Percentiles rank a stretch among this genome's conserved stretches.
Evolutionary conservation across 2,888 invertebrate species (phyloP).

Genomic region (Hyposoter dolosus): DNA sequence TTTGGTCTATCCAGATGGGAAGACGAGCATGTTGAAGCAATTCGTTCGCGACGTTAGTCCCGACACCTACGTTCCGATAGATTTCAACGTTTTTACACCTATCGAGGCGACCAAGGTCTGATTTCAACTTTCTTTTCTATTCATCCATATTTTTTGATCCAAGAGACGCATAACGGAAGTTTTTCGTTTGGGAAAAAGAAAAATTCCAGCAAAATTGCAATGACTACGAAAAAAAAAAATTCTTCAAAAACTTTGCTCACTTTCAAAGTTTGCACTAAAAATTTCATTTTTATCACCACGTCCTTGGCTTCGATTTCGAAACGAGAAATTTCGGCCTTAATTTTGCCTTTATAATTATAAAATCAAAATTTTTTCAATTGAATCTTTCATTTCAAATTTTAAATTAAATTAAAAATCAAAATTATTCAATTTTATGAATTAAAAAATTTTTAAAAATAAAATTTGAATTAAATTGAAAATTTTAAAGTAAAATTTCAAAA

Average conservation of each 20-base stretch:
- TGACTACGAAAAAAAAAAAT: not conserved
- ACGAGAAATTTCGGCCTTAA: too few species aligned
- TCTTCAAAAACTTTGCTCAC: not conserved
- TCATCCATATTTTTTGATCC: not conserved
- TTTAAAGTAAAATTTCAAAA: too few species aligned
- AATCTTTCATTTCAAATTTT: too few species aligned
- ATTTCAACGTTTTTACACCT: conserved; percentile 91
- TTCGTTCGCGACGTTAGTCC: conserved; percentile 91
- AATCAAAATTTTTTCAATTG: too few species aligned
- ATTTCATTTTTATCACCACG: too few species aligned
- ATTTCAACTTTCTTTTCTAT: not conserved
- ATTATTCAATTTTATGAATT: too few species aligned
- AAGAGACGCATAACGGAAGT: not conserved
- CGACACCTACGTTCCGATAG: conserved; percentile 91
- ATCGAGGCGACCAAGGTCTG: not conserved
- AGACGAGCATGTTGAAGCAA: conserved; percentile 91
- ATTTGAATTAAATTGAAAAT: too few species aligned
- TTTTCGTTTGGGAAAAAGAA: not conserved
- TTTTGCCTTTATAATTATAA: too few species aligned
- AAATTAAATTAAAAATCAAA: too few species aligned
- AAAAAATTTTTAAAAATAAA: too few species aligned
- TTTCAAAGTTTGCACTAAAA: not conserved
- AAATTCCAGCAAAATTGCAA: not conserved
- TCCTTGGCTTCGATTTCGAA: too few species aligned
- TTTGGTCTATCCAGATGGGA: conserved; percentile 92